Base-by-base conservation (phyloP, 2,888 invertebrate species). In the Creontiades dilutus region DNA sequence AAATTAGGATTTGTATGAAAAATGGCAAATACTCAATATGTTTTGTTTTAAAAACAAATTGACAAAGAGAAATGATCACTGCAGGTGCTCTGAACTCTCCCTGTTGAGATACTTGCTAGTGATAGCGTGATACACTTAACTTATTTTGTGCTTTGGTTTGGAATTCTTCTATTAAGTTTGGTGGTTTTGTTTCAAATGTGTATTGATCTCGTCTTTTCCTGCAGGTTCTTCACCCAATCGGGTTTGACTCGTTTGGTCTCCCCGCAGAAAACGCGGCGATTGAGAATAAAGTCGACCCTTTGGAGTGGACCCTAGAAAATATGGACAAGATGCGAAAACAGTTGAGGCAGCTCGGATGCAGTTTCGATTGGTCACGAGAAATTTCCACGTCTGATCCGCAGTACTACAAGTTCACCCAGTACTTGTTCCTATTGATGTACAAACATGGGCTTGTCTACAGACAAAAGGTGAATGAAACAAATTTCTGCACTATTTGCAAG, bases 191-290 rank as follows among this genome's bases (percentile, higher is more conserved):
- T n/a, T n/a, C n/a, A n/a, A n/a, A n/a, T n/a, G n/a, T n/a, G n/a
- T n/a, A n/a, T n/a, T n/a, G n/a, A n/a, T n/a, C n/a, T n/a, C 7
- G 7, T 37, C 37, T 37, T 0, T 23, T 82, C n/a, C n/a, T 11
- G 5, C 48, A 86, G 86, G 95, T 96, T 0, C 95, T 99, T 90
- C 99, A 99, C 93, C 99, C 99, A 0, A 99, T 99, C 94, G 99
- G 99, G 0, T 99, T 99, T 99, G 99, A 99, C 95, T 97, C 99
- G 0, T 99, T 99, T 95, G 99, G 99, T 7, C 94, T 99, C 86
- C 99, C 99, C 0, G 99, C 99, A 4, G 99, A 99, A 94, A 99
- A 99, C 95, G 99, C 99, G 84, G 99, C 99, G 0, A 96, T 98
- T 91, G 97, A 98, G 93, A 94, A 96, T 76, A 95, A 96, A 75